These are phyloP conservation scores for Dasypogon diadema DNA, from an alignment of 2,888 invertebrate species.

Conservation along the genomic window DNA sequence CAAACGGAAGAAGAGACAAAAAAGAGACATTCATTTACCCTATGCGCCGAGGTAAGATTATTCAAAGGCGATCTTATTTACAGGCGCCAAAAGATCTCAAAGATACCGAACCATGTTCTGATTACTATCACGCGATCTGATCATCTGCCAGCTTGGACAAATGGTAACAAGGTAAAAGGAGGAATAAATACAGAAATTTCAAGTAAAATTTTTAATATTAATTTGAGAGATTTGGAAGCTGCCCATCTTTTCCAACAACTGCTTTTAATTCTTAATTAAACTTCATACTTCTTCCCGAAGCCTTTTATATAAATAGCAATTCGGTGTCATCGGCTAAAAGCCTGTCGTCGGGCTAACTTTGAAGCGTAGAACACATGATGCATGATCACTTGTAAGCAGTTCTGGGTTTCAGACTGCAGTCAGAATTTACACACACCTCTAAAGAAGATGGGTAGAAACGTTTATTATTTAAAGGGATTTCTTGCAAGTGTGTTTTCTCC, in stretches of 20 bases:
- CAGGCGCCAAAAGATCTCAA: slow-evolving; percentile 26
- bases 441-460: slow-evolving; percentile 2
- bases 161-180: background rate
- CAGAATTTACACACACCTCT: background rate
- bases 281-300: background rate
- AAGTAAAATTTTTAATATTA: too few relatives aligned
- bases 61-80: slow-evolving; percentile 21
- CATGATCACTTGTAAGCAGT: slow-evolving; percentile 53
- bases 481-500: too few relatives aligned
- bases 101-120: slow-evolving; percentile 29
- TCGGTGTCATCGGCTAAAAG: slow-evolving; percentile 68
- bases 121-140: slow-evolving; percentile 43
- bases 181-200: background rate
- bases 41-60: background rate
- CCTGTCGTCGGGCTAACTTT: slow-evolving; percentile 62
- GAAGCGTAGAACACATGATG: slow-evolving; percentile 55
- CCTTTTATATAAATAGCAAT: slow-evolving; percentile 64
- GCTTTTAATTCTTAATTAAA: too few relatives aligned
- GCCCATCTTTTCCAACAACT: too few relatives aligned
- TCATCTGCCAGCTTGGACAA: background rate
- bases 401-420: background rate
- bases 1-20: background rate
- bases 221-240: background rate
- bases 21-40: background rate
- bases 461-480: background rate